Base-by-base conservation (phyloP, 2,888 invertebrate species). In the Drosophila nigritarsus region DNA sequence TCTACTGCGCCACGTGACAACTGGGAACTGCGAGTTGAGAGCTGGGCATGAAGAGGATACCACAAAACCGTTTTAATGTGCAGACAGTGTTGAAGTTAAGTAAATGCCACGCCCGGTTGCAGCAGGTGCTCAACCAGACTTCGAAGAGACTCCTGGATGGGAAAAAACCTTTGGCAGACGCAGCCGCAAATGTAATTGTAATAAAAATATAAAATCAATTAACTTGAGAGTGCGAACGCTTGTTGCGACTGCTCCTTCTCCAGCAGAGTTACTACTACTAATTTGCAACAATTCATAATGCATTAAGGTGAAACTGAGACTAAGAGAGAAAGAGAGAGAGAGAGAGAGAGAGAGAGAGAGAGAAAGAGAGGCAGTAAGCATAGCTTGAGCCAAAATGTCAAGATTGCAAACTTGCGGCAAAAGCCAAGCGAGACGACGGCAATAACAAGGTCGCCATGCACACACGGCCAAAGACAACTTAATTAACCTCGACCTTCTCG, bases 401-500 rank as follows among this genome's bases (percentile, higher is more conserved):
- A 84, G 87, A 85, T 56, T 81, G 70, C 73, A 73, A 71, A 65
- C 61, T 66, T 24, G 69, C 76, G 56, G 60, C 80, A 51, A 55
- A 65, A 65, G 53, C 65, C 38, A 63, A 66, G 27, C 65, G 51
- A 72, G 65, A 61, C 69, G 51, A 42, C 60, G 55, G 38, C 55
- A 38, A 55, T 24, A 78, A 82, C 88, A 78, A 90, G 86, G 86
- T 83, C 68, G 62, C 58, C 54, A 68, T 73, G 76, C 82, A 84
- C n/a, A 55, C 55, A 55, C 73, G 83, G 84, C 72, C 77, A 82
- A 90, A 87, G 91, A 91, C 92, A 91, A 90, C 91, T 91, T 86
- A 91, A 91, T 91, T 91, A 91, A 91, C 91, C 91, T 91, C 91
- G 92, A 91, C 91, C 91, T 91, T 91, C 91, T 87, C 79, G 81